Evolutionary conservation across 1,140 invertebrate species (phyloP).

Genomic region (Batillaria attramentaria): DNA sequence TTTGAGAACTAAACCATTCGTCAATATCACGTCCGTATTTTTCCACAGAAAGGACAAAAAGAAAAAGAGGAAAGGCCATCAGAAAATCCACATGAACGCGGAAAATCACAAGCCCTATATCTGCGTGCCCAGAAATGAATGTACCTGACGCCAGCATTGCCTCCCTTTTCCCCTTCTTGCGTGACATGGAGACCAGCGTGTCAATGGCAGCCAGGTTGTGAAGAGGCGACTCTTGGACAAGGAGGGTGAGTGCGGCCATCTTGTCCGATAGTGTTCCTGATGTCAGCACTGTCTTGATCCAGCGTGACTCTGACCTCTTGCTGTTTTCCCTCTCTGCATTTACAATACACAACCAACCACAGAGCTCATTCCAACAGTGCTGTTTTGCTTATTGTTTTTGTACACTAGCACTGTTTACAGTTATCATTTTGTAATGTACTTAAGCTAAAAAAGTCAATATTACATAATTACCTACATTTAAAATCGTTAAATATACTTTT

Average conservation of each 20-base stretch:
- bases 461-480: background rate
- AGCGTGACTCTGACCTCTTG: constrained; percentile 74
- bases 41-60: background rate
- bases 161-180: constrained; percentile 86
- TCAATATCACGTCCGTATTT: no score
- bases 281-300: constrained; percentile 85
- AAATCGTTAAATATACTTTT: background rate
- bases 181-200: constrained; percentile 83
- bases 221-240: constrained; percentile 88
- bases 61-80: background rate
- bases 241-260: constrained; percentile 86
- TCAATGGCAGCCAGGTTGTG: constrained; percentile 83
- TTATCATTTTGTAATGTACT: background rate
- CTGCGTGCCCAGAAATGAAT: no score
- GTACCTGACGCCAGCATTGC: constrained; percentile 79
- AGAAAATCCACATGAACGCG: no score
- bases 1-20: no score
- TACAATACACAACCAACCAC: background rate
- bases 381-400: background rate
- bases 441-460: background rate
- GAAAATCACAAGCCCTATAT: no score
- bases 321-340: constrained; percentile 59
- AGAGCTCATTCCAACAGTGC: background rate
- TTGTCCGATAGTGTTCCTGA: constrained; percentile 89
- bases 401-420: background rate